Conservation (phyloP, 2,797 vertebrate species). For the Sphenopsis melanotis region DNA sequence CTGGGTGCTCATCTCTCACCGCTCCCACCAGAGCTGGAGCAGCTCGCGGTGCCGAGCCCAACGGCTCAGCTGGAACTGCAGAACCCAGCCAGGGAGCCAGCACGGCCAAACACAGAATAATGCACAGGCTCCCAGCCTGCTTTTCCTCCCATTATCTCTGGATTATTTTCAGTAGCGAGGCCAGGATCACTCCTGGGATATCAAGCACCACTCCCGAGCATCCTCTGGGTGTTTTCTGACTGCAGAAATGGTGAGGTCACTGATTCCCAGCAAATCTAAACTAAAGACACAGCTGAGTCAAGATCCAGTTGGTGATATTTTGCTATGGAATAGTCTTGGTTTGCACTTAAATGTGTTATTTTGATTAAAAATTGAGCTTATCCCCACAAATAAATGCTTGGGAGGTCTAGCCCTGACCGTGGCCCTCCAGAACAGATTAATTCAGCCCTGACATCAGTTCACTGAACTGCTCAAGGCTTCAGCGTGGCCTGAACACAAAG, state of each 20-base stretch:
- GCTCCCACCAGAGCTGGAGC: accelerated
- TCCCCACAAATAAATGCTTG: neutral
- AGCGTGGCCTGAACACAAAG: neutral
- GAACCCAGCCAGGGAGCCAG: neutral
- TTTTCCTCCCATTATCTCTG: neutral
- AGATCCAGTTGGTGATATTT: neutral
- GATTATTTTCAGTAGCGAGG: neutral
- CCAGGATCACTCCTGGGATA: accelerated
- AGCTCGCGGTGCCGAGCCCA: neutral
- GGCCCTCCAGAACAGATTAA: neutral
- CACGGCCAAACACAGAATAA: neutral
- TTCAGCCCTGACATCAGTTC: neutral
- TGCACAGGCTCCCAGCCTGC: neutral
- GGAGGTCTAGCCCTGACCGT: neutral
- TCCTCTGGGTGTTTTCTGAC: neutral
- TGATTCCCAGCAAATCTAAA: neutral
- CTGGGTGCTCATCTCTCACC: neutral
- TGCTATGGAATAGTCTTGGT: neutral
- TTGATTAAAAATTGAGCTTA: neutral
- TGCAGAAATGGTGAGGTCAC: neutral
- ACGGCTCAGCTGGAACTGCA: neutral
- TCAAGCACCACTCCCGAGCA: accelerated
- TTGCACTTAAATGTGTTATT: neutral
- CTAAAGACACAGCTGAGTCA: neutral
- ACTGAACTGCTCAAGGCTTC: neutral